These are phyloP conservation scores for Lathronympha strigana DNA, from an alignment of 2,888 invertebrate species.

Conservation along the genomic window DNA sequence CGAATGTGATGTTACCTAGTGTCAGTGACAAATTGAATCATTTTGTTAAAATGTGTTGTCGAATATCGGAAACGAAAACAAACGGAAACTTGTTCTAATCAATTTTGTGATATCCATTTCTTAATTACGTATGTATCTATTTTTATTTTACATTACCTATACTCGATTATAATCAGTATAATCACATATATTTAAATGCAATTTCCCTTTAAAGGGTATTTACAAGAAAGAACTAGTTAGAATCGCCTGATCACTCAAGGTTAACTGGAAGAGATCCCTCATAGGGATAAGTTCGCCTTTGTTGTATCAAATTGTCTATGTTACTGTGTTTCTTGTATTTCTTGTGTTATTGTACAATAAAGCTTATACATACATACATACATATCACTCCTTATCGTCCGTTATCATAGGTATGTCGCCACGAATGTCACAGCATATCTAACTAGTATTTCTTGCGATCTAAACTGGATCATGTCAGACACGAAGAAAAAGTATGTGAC, in stretches of 20 bases:
- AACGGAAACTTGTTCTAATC: not conserved
- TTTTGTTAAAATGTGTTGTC: no score
- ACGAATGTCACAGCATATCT: not conserved
- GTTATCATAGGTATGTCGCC: slow-evolving; percentile 14
- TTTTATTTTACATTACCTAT: not conserved
- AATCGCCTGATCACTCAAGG: slow-evolving; percentile 6
- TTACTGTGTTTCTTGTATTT: no score
- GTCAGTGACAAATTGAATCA: no score
- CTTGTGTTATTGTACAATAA: no score
- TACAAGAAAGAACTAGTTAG: not conserved
- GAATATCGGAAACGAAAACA: no score
- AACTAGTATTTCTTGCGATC: not conserved
- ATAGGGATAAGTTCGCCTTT: no score
- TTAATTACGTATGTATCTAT: not conserved
- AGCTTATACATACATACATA: no score
- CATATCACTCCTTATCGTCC: not conserved
- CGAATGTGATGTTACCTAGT: no score
- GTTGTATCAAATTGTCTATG: no score
- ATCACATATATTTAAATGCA: not conserved
- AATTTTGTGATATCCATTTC: not conserved
- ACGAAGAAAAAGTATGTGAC: not conserved
- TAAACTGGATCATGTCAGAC: slow-evolving; percentile 4
- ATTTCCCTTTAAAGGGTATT: not conserved
- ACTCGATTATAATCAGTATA: no score
- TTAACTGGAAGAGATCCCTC: no score